Percentiles rank a stretch among this genome's conserved stretches.
phyloP scores from a whole-genome alignment of 1,140 invertebrate species.

The Scaptomyza pallida region DNA sequence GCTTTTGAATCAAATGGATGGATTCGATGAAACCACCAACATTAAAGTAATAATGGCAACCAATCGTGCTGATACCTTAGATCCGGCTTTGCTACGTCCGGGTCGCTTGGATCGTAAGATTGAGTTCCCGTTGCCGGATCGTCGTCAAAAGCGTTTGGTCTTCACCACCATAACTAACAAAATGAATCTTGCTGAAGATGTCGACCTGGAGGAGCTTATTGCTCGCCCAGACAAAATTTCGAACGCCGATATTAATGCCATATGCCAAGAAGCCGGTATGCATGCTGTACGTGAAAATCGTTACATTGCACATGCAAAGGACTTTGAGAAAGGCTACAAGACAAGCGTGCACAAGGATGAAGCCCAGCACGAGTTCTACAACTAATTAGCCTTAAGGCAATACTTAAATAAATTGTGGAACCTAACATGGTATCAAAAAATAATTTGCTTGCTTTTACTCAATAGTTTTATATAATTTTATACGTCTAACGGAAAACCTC shows the following conservation, averaged over 20 bases:
- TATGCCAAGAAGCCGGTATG: constrained; percentile 98
- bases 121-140: constrained; percentile 98
- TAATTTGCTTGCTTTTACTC: no score
- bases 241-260: constrained; percentile 99
- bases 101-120: constrained; percentile 99
- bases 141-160: constrained; percentile 98
- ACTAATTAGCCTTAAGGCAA: constrained; percentile 87
- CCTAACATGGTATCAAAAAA: neutral
- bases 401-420: neutral
- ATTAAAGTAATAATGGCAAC: constrained; percentile 99
- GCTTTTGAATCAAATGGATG: constrained; percentile 99
- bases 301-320: constrained; percentile 96
- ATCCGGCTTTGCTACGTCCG: constrained; percentile 98
- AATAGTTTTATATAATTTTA: neutral
- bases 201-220: constrained; percentile 99
- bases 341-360: constrained; percentile 99
- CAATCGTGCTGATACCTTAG: constrained; percentile 97
- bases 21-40: constrained; percentile 99
- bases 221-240: constrained; percentile 99
- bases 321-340: constrained; percentile 99
- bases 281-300: constrained; percentile 99
- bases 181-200: constrained; percentile 99
- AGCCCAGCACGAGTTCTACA: constrained; percentile 99
- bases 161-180: constrained; percentile 99
- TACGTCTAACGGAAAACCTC: constrained; percentile 8